Evolutionary conservation across 2,888 invertebrate genomes (phyloP).

Genomic region (Callimorpha dominula): DNA sequence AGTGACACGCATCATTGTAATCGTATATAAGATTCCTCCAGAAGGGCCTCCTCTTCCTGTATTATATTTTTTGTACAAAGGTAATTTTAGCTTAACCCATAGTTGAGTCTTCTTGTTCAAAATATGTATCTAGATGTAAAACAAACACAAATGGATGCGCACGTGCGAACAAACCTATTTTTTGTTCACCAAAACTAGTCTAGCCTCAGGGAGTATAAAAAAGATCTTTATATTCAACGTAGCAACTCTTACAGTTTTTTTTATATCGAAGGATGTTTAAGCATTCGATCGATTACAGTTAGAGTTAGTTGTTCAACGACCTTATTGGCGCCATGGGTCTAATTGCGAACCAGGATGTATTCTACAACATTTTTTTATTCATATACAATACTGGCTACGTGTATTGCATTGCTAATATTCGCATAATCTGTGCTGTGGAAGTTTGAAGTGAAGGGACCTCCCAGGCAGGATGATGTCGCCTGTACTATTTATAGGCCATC

Average conservation of each 20-base stretch:
- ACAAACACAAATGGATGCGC: conserved; percentile 1
- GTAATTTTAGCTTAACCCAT: no score
- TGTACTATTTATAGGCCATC: background rate
- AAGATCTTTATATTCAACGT: conserved; percentile 15
- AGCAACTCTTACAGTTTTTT: conserved; percentile 25
- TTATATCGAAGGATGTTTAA: conserved; percentile 23
- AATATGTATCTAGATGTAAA: background rate
- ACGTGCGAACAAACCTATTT: conserved; percentile 23
- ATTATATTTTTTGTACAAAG: background rate
- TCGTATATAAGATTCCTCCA: background rate
- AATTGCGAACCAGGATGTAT: conserved; percentile 37
- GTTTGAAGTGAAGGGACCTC: conserved; percentile 15
- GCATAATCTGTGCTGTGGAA: conserved; percentile 8
- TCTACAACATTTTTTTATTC: conserved; percentile 30
- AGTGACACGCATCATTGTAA: no score
- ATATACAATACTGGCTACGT: conserved; percentile 22
- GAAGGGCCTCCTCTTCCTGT: no score
- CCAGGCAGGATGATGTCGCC: background rate
- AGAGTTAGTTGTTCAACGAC: conserved; percentile 44
- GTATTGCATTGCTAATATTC: conserved; percentile 24
- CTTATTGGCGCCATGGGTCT: conserved; percentile 44
- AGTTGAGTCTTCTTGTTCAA: background rate
- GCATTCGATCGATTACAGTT: conserved; percentile 34
- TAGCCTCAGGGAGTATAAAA: conserved; percentile 14
- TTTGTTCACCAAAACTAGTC: conserved; percentile 21